Evolutionary conservation across 2,113 vertebrate species (phyloP), one percentile per base, ranked within the genome.

Genomic region (Circaetus gallicus): DNA sequence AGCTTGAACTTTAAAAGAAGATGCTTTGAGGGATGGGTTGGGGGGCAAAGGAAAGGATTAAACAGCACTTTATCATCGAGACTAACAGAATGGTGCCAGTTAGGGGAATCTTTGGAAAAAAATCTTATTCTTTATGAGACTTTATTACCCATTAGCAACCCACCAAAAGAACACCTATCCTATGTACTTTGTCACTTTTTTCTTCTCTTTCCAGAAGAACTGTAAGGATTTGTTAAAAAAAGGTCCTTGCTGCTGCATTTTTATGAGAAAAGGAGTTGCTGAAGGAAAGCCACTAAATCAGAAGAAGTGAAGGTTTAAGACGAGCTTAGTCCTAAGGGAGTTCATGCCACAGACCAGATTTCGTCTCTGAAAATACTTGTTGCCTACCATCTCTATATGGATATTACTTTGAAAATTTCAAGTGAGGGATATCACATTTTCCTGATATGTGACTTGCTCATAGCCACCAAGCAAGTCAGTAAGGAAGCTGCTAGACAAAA

Each of bases 391-490:
- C 4, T 78, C 56, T 29, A 15, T 28, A 43, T 16, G 21, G 38
- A 63, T 26, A 38, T 63, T 6, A 34, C 42, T 65, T 19, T 18
- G 38, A 42, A 62, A 73, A 49, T 47, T 58, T 69, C n/a, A 32
- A 25, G 19, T 53, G 28, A 36, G 7, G 7, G 15, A 10, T 21
- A 28, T 36, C 28, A 9, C 1, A 0, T 56, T 80, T 80, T 83
- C n/a, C 22, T 63, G 36, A 15, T 61, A 71, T 0, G 0, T 21
- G 18, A 40, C 40, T 62, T 77, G 4, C 7, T 70, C 9, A 53
- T 3, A 66, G 14, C 29, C 26, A 79, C 28, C 18, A 36, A 79
- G 29, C 7, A 40, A 67, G 16, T 38, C 40, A 63, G 36, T n/a
- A 49, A 90, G 31, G 18, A 90, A 72, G 43, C 53, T 49, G 16